Conservation (phyloP, 1,140 invertebrate species). For the Myzus persicae region DNA sequence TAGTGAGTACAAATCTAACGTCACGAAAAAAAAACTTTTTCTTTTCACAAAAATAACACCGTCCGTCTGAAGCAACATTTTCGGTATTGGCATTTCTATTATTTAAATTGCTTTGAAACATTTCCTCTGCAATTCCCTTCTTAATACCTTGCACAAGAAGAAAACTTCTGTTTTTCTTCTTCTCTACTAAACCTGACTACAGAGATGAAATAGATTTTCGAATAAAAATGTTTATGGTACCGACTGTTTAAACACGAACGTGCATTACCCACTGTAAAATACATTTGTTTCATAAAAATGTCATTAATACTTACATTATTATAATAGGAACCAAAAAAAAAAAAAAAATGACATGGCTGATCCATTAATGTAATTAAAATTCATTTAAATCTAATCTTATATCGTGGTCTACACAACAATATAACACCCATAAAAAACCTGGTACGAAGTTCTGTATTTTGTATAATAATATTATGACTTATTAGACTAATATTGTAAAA, state of each 20-base stretch:
- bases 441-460: not conserved
- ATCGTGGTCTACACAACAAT: not conserved
- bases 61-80: not conserved
- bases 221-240: not conserved
- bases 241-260: not conserved
- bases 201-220: not conserved
- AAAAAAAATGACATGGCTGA: not conserved
- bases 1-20: not conserved
- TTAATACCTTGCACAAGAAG: not conserved
- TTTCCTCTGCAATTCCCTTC: not conserved
- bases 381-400: not conserved
- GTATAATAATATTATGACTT: not conserved
- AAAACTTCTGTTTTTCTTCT: not conserved
- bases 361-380: not conserved
- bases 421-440: not conserved
- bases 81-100: not conserved
- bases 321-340: not conserved
- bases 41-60: not conserved
- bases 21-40: not conserved
- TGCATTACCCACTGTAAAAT: not conserved
- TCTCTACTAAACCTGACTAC: not conserved
- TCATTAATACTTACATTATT: not conserved
- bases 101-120: conserved; percentile 14
- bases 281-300: not conserved
- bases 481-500: not conserved